These are phyloP conservation scores for Peromyscus attwateri DNA, from an alignment of 2,797 vertebrate species.

Conservation along the genomic window DNA sequence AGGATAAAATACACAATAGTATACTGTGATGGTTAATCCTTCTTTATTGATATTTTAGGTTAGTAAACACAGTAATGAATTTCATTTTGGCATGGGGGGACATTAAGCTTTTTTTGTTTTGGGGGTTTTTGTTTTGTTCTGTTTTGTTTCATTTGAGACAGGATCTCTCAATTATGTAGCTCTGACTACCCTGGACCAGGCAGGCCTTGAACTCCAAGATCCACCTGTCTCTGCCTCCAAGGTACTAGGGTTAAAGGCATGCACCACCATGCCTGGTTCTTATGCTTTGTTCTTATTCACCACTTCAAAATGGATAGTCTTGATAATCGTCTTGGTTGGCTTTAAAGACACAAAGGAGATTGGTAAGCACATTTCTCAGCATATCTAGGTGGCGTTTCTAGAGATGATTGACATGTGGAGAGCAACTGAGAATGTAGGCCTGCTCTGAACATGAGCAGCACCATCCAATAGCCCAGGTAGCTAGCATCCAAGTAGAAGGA, in stretches of 20 bases:
- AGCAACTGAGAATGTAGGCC: background rate
- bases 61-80: background rate
- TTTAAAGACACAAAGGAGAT: background rate
- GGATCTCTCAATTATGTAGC: background rate
- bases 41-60: background rate
- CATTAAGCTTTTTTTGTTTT: background rate
- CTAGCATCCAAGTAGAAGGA: background rate
- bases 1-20: background rate
- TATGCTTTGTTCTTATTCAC: background rate
- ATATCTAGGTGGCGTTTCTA: background rate
- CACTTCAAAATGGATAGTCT: background rate
- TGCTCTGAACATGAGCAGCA: background rate
- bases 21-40: background rate
- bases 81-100: background rate
- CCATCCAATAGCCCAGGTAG: no score
- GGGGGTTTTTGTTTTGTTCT: background rate
- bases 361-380: background rate
- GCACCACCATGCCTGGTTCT: background rate
- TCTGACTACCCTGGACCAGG: background rate
- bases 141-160: background rate
- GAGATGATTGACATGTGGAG: background rate
- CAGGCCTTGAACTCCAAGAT: no score
- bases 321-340: background rate
- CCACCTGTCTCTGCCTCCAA: no score
- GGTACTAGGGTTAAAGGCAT: no score